These are phyloP conservation scores for Octonoba sinensis DNA, from an alignment of 2,888 invertebrate species.

Conservation along the genomic window DNA sequence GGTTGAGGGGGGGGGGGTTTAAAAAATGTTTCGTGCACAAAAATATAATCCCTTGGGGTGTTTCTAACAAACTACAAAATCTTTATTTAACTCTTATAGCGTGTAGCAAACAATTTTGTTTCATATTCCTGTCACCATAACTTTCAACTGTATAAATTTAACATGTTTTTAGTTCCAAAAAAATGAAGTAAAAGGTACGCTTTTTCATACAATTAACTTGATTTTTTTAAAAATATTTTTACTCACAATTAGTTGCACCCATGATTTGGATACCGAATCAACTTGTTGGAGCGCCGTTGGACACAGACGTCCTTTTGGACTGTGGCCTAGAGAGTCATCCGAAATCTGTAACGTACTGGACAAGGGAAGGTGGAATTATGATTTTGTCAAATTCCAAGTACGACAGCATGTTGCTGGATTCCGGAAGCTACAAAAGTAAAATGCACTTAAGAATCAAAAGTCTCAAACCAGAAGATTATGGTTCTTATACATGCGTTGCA, in stretches of 20 bases:
- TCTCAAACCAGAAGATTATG: constrained; percentile 85
- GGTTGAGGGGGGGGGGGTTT: no score
- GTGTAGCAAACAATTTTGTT: no score
- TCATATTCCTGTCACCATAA: no score
- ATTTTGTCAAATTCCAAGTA: constrained; percentile 89
- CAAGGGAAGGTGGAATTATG: constrained; percentile 81
- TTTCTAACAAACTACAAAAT: no score
- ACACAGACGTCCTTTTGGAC: constrained; percentile 91
- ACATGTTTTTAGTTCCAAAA: no score
- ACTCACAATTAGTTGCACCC: constrained; percentile 81
- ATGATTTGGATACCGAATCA: constrained; percentile 96
- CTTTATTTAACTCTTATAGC: no score
- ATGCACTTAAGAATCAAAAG: constrained; percentile 90
- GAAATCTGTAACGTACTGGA: constrained; percentile 92
- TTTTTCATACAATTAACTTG: no score
- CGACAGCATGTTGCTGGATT: constrained; percentile 71
- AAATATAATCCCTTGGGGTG: no score
- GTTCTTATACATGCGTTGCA: constrained; percentile 92
- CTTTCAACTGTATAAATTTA: no score
- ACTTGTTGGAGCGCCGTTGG: constrained; percentile 89
- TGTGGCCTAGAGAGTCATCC: constrained; percentile 94
- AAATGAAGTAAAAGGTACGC: no score
- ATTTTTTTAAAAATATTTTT: no score
- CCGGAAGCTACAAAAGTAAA: constrained; percentile 84
- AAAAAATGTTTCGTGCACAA: no score